Base-by-base conservation (phyloP, 2,888 invertebrate species). In the Leptopilina syphax region DNA sequence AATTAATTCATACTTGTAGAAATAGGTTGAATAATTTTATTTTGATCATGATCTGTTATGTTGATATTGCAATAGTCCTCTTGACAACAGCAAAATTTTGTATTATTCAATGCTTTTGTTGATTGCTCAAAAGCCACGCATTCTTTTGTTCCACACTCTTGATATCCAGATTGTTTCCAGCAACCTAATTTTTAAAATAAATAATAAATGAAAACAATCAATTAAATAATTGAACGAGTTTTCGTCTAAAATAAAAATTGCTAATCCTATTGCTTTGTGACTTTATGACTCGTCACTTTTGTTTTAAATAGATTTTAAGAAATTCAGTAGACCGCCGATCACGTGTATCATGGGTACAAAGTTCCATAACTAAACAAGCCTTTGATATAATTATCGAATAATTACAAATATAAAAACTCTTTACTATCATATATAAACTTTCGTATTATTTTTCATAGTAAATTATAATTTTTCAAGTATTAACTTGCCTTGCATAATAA, bases 61-160 rank as follows among this genome's bases (percentile, higher is more conserved):
- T 96, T 95, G 41, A 93, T 93, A 92, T 98, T 98, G 92, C 98
- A 98, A 89, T 94, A 93, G 86, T 95, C 94, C 3, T 95, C 95
- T 6, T 94, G 94, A 89, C 98, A 98, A 90, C 98, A 98, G 88
- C 98, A 97, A 92, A 95, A 97, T 92, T 94, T 96, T 81, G 94
- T 95, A 85, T 92, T 94, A 18, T 94, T 95, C 82, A 94, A 92
- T 87, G 94, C 93, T 88, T 93, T 93, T 47, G 94, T 88, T 83
- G 94, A 92, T 88, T 94, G 92, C 88, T 94, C 90, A 85, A 94
- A 92, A 84, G 95, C 90, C 88, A 95, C 92, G 86, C 96, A 96
- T 83, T 94, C 89, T 44, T 86, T 83, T 60, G 87, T 90, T 83
- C 90, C 90, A 85, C 93, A 93, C 77, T 92, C 92, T 78, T 89